Evolutionary conservation across 2,888 invertebrate species (phyloP).

Genomic region (Eristalis tenax): DNA sequence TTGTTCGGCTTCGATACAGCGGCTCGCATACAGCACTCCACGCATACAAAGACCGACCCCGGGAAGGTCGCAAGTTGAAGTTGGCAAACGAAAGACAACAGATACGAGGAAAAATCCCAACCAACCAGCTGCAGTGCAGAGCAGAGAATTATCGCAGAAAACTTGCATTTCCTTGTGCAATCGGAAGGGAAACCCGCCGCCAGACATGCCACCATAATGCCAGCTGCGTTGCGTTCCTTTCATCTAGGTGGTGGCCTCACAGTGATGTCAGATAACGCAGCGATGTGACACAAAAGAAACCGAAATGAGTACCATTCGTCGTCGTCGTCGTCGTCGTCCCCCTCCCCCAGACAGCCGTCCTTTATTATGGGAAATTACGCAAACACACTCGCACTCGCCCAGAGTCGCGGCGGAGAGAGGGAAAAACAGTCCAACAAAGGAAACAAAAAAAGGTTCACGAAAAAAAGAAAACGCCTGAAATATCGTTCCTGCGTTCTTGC

Average conservation of each 20-base stretch:
- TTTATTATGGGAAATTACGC: constrained; percentile 38
- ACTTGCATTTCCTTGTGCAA: constrained; percentile 68
- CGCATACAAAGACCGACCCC: constrained; percentile 7
- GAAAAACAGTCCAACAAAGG: constrained; percentile 5
- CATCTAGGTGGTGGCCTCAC: background rate
- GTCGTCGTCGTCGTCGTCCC: too few species aligned
- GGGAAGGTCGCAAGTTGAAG: constrained; percentile 53
- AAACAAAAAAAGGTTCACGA: background rate
- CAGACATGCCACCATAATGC: constrained; percentile 31
- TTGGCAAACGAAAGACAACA: background rate
- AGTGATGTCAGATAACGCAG: constrained; percentile 28
- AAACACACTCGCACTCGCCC: background rate
- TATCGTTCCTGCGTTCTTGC: constrained; percentile 15
- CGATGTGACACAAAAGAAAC: background rate
- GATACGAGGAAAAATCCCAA: background rate
- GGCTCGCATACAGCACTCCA: constrained; percentile 1
- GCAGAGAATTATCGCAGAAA: constrained; percentile 58
- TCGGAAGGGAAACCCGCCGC: constrained; percentile 38
- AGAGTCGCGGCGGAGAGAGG: background rate
- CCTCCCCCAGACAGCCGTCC: background rate
- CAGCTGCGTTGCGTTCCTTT: constrained; percentile 63
- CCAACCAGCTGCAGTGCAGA: constrained; percentile 45
- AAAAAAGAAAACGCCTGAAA: constrained; percentile 28
- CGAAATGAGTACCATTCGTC: background rate
- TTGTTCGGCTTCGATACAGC: background rate